These are phyloP conservation scores for Nestor notabilis DNA, from an alignment of 2,113 vertebrate genomes.

Conservation along the genomic window DNA sequence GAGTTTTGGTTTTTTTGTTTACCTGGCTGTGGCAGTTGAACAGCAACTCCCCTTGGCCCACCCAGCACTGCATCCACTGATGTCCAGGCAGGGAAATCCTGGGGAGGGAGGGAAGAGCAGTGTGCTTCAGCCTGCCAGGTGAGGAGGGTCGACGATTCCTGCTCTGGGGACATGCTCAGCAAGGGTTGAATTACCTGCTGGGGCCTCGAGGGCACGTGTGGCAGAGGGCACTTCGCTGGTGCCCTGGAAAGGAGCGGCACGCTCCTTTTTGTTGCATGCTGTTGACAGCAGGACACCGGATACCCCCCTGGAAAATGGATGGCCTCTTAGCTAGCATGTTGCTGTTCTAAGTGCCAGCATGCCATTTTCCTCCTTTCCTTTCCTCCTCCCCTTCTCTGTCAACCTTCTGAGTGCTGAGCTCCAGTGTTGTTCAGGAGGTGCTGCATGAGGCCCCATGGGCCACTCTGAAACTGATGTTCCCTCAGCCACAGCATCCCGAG, in stretches of 20 bases:
- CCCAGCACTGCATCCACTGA: accelerated
- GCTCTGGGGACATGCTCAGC: not conserved
- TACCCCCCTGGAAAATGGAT: not conserved
- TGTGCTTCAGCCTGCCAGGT: accelerated
- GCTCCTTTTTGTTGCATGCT: not conserved
- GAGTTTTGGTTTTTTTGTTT: not conserved
- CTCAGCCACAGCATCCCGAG: not conserved
- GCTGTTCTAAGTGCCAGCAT: accelerated
- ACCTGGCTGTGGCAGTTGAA: not conserved
- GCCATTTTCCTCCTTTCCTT: not conserved
- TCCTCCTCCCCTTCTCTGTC: not conserved
- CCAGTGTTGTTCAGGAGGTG: not conserved
- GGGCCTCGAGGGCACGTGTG: not conserved
- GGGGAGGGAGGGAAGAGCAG: not conserved
- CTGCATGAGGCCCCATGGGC: accelerated
- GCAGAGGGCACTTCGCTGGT: not conserved
- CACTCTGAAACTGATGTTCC: not conserved
- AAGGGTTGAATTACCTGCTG: not conserved
- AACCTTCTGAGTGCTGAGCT: accelerated
- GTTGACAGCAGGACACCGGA: conserved; percentile 22
- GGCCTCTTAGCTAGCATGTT: not conserved
- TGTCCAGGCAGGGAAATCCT: not conserved
- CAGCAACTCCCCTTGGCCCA: accelerated
- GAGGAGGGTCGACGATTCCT: not conserved
- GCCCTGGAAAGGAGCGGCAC: not conserved